phyloP scores from a whole-genome alignment of 1,140 invertebrate species.

The Heterodera schachtii region DNA sequence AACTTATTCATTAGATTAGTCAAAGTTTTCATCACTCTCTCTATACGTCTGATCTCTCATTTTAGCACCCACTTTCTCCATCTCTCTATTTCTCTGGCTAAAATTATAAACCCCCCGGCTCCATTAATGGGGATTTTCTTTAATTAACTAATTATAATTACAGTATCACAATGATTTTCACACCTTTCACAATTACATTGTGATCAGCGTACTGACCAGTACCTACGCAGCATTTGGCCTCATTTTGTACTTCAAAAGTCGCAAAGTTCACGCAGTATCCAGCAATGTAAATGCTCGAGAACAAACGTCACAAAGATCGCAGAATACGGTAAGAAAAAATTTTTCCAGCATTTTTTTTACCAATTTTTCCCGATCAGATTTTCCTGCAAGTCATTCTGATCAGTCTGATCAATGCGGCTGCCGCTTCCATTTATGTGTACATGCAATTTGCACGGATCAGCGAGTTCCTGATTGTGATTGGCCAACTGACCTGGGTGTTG shows the following conservation, averaged over 20 bases:
- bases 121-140: too few species aligned
- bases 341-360: not conserved
- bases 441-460: conserved; percentile 38
- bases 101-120: too few species aligned
- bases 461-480: conserved; percentile 35
- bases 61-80: too few species aligned
- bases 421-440: conserved; percentile 35
- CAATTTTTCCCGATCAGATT: conserved; percentile 14
- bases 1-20: too few species aligned
- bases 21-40: too few species aligned
- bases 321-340: not conserved
- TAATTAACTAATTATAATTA: not conserved
- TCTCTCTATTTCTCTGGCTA: too few species aligned
- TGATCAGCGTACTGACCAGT: not conserved
- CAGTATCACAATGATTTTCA: conserved; percentile 41
- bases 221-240: not conserved
- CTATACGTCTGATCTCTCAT: too few species aligned
- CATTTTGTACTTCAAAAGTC: not conserved
- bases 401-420: conserved; percentile 34
- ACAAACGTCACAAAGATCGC: not conserved
- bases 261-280: not conserved
- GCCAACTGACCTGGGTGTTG: conserved; percentile 30
- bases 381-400: conserved; percentile 41
- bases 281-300: not conserved
- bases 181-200: conserved; percentile 27